A percentile compares a stretch with the other conserved stretches of the same genome.
Evolutionary conservation across 2,797 vertebrate species (phyloP).

Genomic region (Nyctibius grandis): DNA sequence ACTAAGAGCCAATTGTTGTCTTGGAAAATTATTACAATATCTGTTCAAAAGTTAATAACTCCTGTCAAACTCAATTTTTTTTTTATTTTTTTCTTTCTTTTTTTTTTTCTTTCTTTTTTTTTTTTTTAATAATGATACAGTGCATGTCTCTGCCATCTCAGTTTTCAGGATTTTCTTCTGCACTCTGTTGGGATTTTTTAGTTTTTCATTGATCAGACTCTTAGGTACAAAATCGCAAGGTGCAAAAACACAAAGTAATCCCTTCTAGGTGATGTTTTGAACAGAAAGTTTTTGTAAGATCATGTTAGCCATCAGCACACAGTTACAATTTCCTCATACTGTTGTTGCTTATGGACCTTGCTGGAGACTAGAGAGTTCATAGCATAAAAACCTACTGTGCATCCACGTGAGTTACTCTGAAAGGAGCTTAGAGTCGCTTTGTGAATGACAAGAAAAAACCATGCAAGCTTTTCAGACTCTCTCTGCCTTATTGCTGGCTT

Average conservation of each 20-base stretch:
- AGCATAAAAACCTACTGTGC: neutral
- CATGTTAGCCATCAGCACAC: neutral
- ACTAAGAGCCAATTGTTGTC: neutral
- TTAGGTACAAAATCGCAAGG: neutral
- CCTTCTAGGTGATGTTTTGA: neutral
- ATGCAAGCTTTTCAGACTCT: neutral
- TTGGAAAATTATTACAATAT: neutral
- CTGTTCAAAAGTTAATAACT: neutral
- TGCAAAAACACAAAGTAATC: neutral
- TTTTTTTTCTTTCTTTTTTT: too few relatives aligned
- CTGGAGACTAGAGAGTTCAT: neutral
- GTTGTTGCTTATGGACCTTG: rapidly evolving
- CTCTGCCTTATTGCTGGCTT: neutral
- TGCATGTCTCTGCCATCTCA: neutral
- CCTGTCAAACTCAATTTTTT: neutral
- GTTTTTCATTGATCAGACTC: neutral
- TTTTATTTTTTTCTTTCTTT: rapidly evolving
- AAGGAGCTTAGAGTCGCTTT: neutral
- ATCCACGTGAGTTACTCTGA: neutral
- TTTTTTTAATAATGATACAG: neutral
- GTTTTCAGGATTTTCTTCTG: neutral
- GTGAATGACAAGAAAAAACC: neutral
- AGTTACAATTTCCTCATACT: neutral
- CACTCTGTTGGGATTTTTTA: rapidly evolving
- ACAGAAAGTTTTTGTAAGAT: neutral